phyloP scores from a whole-genome alignment of 30 jellyfish, hydroid and myxozoan genomes.

The Aurelia sp. region DNA sequence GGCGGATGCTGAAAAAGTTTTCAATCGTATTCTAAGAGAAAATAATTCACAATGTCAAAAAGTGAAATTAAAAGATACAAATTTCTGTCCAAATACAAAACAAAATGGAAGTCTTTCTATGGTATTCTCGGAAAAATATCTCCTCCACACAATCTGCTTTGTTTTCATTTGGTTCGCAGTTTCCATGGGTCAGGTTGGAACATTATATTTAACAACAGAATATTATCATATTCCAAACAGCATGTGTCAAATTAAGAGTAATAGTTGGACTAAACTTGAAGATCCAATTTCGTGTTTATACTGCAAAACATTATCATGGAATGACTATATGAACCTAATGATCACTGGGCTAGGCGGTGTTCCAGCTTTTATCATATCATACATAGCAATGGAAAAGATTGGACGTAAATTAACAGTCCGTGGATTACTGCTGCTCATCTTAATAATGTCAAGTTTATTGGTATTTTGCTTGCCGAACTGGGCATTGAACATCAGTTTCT shows the following conservation, averaged over 20 bases:
- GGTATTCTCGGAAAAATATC: constrained; percentile 48
- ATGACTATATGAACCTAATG: constrained; percentile 56
- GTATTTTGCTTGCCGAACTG: constrained; percentile 66
- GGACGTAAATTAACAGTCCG: constrained; percentile 70
- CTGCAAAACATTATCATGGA: constrained; percentile 55
- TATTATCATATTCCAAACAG: constrained; percentile 66
- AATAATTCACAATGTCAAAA: constrained; percentile 54
- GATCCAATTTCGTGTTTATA: constrained; percentile 70
- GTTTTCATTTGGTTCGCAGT: constrained; percentile 74
- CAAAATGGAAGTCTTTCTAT: constrained; percentile 21
- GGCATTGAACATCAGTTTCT: constrained; percentile 62
- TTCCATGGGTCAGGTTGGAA: constrained; percentile 79
- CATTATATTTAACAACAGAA: constrained; percentile 68
- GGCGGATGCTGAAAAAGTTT: constrained; percentile 58
- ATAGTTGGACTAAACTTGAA: constrained; percentile 37
- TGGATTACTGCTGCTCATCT: constrained; percentile 44
- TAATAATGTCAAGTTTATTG: constrained; percentile 65
- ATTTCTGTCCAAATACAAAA: constrained; percentile 4
- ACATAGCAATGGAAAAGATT: constrained; percentile 70
- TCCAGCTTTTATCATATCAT: constrained; percentile 66
- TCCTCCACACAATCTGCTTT: constrained; percentile 60
- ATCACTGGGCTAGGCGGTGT: constrained; percentile 72
- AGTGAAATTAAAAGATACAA: constrained; percentile 21
- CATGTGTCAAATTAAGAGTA: constrained; percentile 16
- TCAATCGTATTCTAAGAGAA: constrained; percentile 57